These are phyloP conservation scores for Mus spretus DNA, from an alignment of 2,797 vertebrate genomes.

Conservation along the genomic window DNA sequence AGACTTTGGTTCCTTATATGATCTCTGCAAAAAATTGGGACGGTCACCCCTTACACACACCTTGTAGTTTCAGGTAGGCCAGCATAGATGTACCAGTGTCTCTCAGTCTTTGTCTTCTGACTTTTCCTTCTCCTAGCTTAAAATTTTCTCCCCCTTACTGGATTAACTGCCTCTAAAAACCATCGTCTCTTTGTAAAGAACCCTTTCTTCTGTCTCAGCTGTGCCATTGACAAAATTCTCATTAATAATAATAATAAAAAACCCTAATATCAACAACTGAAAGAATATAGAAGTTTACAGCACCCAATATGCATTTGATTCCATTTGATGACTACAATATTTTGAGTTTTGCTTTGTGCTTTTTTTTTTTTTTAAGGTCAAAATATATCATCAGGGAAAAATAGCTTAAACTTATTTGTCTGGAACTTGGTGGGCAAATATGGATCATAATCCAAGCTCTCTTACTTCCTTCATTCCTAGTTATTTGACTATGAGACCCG, in stretches of 20 bases:
- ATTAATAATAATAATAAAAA: not conserved
- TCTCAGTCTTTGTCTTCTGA: not conserved
- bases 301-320: not conserved
- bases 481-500: not conserved
- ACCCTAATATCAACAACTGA: not conserved
- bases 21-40: not conserved
- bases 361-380: too few species aligned
- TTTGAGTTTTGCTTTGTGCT: not conserved
- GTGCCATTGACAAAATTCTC: conserved; percentile 9
- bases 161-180: conserved; percentile 8
- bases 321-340: not conserved
- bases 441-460: not conserved
- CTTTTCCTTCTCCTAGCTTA: not conserved
- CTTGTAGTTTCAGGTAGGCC: not conserved
- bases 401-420: not conserved
- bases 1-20: conserved; percentile 1
- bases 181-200: not conserved
- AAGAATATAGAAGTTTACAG: not conserved
- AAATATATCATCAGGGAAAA: not conserved
- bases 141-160: not conserved
- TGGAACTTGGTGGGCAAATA: not conserved
- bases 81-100: not conserved
- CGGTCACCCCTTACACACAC: not conserved
- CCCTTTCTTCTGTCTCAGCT: not conserved
- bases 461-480: not conserved